Evolutionary conservation across 1,140 invertebrate genomes (phyloP).

Genomic region (Sycobia sp.): DNA sequence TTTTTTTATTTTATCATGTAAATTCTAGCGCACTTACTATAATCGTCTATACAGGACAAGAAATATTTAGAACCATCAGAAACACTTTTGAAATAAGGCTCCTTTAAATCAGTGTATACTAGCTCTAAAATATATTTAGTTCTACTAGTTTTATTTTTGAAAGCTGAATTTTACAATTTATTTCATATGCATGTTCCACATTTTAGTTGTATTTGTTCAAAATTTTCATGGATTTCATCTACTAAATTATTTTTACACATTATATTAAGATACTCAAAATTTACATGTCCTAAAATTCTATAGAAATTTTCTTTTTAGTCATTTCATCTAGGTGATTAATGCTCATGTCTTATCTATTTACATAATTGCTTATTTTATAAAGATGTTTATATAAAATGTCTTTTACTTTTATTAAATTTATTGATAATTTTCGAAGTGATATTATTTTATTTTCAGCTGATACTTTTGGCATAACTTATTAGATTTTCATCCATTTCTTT

Average conservation of each 20-base stretch:
- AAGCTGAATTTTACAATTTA: background rate
- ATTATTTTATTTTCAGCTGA: slow-evolving; percentile 25
- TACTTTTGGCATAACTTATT: slow-evolving; percentile 32
- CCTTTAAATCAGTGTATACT: too few species aligned
- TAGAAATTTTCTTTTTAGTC: slow-evolving; percentile 35
- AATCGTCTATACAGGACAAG: too few species aligned
- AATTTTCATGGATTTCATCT: slow-evolving; percentile 20
- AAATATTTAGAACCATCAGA: too few species aligned
- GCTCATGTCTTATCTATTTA: background rate
- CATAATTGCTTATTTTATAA: slow-evolving; percentile 28
- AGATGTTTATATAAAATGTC: background rate
- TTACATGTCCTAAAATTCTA: slow-evolving; percentile 33
- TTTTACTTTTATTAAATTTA: background rate
- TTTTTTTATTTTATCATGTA: too few species aligned
- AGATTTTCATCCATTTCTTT: slow-evolving; percentile 40
- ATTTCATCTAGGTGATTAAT: too few species aligned
- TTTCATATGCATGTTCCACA: background rate
- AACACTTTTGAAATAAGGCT: too few species aligned
- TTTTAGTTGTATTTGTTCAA: slow-evolving; percentile 23
- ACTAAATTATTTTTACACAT: slow-evolving; percentile 29
- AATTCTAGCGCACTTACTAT: too few species aligned
- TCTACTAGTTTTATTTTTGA: slow-evolving; percentile 3
- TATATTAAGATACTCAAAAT: slow-evolving; percentile 35
- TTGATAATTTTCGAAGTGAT: background rate
- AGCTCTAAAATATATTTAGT: too few species aligned